Evolutionary conservation across 2,888 invertebrate genomes (phyloP).

Genomic region (Volucella inflata): DNA sequence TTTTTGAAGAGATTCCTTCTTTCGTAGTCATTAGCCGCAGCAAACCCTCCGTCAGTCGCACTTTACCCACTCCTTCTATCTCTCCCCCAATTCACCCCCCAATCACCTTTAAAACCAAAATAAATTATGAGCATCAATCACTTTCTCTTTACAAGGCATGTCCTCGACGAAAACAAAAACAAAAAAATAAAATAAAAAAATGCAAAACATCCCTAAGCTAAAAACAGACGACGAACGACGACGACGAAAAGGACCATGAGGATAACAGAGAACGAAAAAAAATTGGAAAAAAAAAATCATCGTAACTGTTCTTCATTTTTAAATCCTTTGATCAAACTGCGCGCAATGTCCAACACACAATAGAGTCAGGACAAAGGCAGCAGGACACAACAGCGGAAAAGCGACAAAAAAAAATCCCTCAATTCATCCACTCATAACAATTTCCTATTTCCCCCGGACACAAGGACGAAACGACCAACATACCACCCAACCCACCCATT

Average conservation of each 20-base stretch:
- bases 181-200: slow-evolving; percentile 29
- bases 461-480: slow-evolving; percentile 52
- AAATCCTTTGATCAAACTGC: slow-evolving; percentile 75
- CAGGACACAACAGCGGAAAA: slow-evolving; percentile 31
- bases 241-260: slow-evolving; percentile 2
- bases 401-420: slow-evolving; percentile 52
- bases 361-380: slow-evolving; percentile 68
- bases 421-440: slow-evolving; percentile 74
- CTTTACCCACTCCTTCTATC: neutral
- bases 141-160: slow-evolving; percentile 66
- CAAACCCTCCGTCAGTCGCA: slow-evolving; percentile 19
- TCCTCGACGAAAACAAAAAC: slow-evolving; percentile 39
- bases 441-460: slow-evolving; percentile 73
- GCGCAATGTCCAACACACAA: slow-evolving; percentile 71
- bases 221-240: slow-evolving; percentile 45
- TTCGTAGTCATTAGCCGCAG: slow-evolving; percentile 64
- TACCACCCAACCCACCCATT: slow-evolving; percentile 7
- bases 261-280: too few species aligned
- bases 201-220: slow-evolving; percentile 69
- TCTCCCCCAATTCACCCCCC: slow-evolving; percentile 28
- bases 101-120: slow-evolving; percentile 74
- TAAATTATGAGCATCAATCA: slow-evolving; percentile 75
- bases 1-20: slow-evolving; percentile 56
- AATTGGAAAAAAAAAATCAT: neutral
- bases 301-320: slow-evolving; percentile 23